Percentiles rank a stretch among this genome's conserved stretches.
phyloP scores from a whole-genome alignment of 2,113 vertebrate species.

The Oostethus manadensis region DNA sequence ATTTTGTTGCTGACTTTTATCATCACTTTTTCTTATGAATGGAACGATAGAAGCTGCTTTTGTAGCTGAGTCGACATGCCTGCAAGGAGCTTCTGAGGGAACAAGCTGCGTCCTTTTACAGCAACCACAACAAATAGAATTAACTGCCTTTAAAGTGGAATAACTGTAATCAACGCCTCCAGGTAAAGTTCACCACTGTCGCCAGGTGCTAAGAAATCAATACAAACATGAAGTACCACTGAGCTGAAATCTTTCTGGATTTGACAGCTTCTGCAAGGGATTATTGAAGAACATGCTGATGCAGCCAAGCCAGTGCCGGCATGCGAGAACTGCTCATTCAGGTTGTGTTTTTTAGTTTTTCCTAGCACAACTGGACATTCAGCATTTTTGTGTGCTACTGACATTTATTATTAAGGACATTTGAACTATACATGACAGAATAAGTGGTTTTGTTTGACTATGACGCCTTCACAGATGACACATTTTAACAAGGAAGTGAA shows the following conservation, averaged over 20 bases:
- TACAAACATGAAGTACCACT: conserved; percentile 24
- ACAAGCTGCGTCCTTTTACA: conserved; percentile 16
- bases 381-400: neutral
- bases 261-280: conserved; percentile 19
- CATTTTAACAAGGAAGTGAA: conserved; percentile 21
- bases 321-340: conserved; percentile 17
- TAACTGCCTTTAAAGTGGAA: conserved; percentile 53
- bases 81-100: conserved; percentile 40
- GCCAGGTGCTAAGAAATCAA: conserved; percentile 59
- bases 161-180: conserved; percentile 17
- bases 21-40: neutral
- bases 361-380: neutral
- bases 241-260: conserved; percentile 13
- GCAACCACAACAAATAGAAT: conserved; percentile 54
- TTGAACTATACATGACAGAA: neutral
- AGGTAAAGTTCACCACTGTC: conserved; percentile 42
- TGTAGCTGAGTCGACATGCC: conserved; percentile 9
- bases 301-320: conserved; percentile 7
- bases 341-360: conserved; percentile 2
- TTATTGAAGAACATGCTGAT: conserved; percentile 19
- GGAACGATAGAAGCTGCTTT: neutral
- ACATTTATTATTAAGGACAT: conserved; percentile 2
- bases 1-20: conserved; percentile 10
- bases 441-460: conserved; percentile 1
- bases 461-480: neutral